These are phyloP conservation scores for Cynodonichthys magdalenae DNA, from an alignment of 2,797 vertebrate genomes.

Conservation along the genomic window DNA sequence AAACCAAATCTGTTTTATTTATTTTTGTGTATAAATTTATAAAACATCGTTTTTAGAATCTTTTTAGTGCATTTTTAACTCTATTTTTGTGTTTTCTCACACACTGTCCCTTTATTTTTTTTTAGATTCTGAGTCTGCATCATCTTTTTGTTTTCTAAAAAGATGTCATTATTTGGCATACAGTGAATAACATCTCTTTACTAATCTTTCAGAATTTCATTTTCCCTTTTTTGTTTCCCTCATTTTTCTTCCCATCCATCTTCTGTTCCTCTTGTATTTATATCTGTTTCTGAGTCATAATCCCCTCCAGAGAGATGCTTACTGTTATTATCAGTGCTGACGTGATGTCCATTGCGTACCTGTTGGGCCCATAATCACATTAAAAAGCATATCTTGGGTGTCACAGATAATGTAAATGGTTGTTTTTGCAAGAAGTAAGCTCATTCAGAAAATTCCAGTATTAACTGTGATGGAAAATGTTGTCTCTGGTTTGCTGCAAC, in stretches of 20 bases:
- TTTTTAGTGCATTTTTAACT: too few species aligned
- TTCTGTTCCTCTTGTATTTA: background rate
- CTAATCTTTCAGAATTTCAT: background rate
- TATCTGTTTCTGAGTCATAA: slow-evolving; percentile 14
- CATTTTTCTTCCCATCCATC: background rate
- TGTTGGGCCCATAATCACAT: slow-evolving; percentile 35
- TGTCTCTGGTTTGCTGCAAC: slow-evolving; percentile 20
- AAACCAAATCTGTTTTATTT: too few species aligned
- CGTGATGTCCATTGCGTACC: slow-evolving; percentile 31
- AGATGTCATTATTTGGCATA: background rate
- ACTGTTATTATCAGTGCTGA: slow-evolving; percentile 29
- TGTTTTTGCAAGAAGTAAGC: slow-evolving; percentile 18
- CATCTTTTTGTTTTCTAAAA: background rate
- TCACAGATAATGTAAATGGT: slow-evolving; percentile 37
- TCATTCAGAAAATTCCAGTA: slow-evolving; percentile 28
- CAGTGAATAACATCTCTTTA: background rate
- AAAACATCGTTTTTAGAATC: too few species aligned
- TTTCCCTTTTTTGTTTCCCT: background rate
- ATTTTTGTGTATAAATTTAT: too few species aligned
- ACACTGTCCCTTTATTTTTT: too few species aligned
- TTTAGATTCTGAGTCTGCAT: background rate
- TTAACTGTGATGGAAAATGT: slow-evolving; percentile 9
- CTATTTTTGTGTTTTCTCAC: too few species aligned
- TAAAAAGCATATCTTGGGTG: slow-evolving; percentile 34
- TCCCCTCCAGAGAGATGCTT: slow-evolving; percentile 11